Conservation (phyloP, 2,113 vertebrate genomes). For the Malaclemys terrapin region DNA sequence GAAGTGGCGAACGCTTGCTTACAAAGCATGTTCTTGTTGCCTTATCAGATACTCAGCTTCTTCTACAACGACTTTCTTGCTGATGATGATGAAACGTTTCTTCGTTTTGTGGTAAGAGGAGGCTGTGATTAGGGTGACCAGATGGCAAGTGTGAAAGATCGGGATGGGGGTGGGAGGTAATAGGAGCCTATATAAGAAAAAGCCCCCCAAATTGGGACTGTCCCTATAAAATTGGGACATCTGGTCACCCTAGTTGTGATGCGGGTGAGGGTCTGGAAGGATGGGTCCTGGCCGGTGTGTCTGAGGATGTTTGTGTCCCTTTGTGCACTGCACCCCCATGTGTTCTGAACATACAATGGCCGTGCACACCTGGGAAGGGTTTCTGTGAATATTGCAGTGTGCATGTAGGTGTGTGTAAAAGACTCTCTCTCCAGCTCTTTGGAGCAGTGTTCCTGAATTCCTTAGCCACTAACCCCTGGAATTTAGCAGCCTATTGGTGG, state of each 20-base stretch:
- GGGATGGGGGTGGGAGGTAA: too few relatives aligned
- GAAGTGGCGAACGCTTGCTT: background rate
- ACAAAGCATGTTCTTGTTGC: background rate
- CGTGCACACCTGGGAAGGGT: background rate
- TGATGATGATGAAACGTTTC: constrained; percentile 74
- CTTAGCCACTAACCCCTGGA: background rate
- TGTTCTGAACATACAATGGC: background rate
- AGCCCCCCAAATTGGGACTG: too few relatives aligned
- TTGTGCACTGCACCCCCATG: background rate
- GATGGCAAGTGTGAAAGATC: too few relatives aligned
- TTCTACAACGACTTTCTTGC: constrained; percentile 77
- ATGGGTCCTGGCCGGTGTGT: background rate
- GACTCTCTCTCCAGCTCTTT: background rate
- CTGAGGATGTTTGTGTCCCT: background rate
- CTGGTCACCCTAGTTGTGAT: too few relatives aligned
- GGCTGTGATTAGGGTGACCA: too few relatives aligned
- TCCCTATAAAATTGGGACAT: too few relatives aligned
- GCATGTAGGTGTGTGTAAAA: background rate
- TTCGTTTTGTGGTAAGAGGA: constrained; percentile 75
- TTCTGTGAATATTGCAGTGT: background rate
- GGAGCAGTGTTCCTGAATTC: background rate
- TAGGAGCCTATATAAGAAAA: too few relatives aligned
- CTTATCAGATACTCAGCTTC: constrained; percentile 72
- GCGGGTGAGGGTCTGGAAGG: background rate
- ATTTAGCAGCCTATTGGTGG: background rate